These are phyloP conservation scores for Tenthredo notha DNA, from an alignment of 2,888 invertebrate genomes.

Conservation along the genomic window DNA sequence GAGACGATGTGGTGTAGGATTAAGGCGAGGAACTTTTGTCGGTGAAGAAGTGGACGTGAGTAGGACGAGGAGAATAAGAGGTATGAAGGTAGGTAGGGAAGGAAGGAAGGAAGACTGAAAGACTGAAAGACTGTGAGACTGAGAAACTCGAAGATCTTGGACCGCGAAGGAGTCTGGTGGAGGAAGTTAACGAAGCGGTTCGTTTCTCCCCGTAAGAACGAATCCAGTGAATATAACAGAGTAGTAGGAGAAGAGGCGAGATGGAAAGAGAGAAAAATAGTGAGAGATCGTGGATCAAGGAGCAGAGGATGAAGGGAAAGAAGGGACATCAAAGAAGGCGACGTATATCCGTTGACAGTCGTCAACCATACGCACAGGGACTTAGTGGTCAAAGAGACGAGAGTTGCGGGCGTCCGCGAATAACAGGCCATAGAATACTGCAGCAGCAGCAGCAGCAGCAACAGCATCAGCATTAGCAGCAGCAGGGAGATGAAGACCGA, in stretches of 20 bases:
- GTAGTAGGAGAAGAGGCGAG: slow-evolving; percentile 49
- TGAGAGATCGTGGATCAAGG: slow-evolving; percentile 42
- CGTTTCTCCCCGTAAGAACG: slow-evolving; percentile 25
- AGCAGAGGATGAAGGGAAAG: slow-evolving; percentile 55
- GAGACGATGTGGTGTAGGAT: slow-evolving; percentile 36
- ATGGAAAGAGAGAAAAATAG: slow-evolving; percentile 55
- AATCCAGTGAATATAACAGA: slow-evolving; percentile 22
- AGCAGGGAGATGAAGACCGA: neutral
- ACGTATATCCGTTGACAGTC: slow-evolving; percentile 77
- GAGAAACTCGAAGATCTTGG: slow-evolving; percentile 30
- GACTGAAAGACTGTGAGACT: slow-evolving; percentile 54
- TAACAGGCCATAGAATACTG: neutral
- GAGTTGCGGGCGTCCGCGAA: slow-evolving; percentile 25
- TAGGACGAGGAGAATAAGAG: too few relatives aligned
- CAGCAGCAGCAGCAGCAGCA: neutral
- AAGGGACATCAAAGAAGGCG: slow-evolving; percentile 75
- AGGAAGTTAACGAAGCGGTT: slow-evolving; percentile 37
- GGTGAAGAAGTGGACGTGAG: neutral
- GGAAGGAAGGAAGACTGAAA: slow-evolving; percentile 46
- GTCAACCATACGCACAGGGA: slow-evolving; percentile 54
- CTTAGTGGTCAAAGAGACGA: slow-evolving; percentile 12
- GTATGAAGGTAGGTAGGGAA: neutral
- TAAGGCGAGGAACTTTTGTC: slow-evolving; percentile 45
- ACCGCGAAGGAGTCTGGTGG: slow-evolving; percentile 18
- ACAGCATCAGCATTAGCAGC: neutral